Evolutionary conservation across 2,113 vertebrate genomes (phyloP).

Genomic region (Laticauda colubrina): DNA sequence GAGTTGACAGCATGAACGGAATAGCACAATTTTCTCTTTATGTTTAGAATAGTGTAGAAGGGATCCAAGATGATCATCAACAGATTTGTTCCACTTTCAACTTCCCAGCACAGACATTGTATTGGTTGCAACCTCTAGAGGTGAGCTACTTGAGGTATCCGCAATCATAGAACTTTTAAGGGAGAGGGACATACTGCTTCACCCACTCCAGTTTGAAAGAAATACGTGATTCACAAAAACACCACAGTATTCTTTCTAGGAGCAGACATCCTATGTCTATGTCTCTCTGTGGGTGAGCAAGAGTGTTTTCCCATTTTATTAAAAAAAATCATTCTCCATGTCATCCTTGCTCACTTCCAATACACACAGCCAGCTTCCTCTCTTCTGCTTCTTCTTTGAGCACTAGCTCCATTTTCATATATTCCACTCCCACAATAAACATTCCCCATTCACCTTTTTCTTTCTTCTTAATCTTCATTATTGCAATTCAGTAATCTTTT

Average conservation of each 20-base stretch:
- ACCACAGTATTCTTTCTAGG: neutral
- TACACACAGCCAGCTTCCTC: neutral
- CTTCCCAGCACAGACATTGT: neutral
- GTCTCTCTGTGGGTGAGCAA: neutral
- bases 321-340: neutral
- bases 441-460: neutral
- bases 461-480: neutral
- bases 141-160: neutral
- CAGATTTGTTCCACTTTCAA: neutral
- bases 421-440: neutral
- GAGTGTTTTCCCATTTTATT: neutral
- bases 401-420: neutral
- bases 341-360: neutral
- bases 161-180: neutral
- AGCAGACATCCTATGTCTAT: neutral
- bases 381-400: neutral
- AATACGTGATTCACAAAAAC: neutral
- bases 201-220: neutral
- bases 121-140: neutral
- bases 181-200: neutral
- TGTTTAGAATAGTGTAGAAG: neutral
- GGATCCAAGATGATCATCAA: neutral
- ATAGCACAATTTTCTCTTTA: neutral
- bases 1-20: neutral
- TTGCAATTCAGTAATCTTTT: neutral